phyloP scores from a whole-genome alignment of 2,113 vertebrate species.

The Nasalis larvatus region DNA sequence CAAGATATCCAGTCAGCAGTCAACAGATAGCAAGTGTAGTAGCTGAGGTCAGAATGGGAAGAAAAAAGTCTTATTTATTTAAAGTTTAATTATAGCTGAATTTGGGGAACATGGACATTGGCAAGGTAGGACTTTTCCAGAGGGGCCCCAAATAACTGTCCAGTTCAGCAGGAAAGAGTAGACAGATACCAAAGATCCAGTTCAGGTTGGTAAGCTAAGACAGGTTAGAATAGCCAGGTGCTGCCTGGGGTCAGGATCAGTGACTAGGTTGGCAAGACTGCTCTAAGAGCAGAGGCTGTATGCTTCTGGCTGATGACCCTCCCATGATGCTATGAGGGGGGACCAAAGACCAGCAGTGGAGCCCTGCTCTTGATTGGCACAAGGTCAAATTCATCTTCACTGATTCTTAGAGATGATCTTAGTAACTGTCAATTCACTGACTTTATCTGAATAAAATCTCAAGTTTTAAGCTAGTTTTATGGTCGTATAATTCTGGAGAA shows the following conservation, averaged over 20 bases:
- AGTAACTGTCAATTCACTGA: neutral
- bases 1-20: constrained; percentile 15
- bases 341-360: neutral
- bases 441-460: neutral
- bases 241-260: neutral
- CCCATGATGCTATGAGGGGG: neutral
- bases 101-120: neutral
- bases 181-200: neutral
- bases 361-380: neutral
- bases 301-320: neutral
- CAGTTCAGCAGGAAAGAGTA: neutral
- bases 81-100: constrained; percentile 14
- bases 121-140: neutral
- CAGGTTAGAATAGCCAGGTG: neutral
- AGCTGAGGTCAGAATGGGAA: neutral
- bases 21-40: neutral
- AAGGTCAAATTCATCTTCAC: neutral
- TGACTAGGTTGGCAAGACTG: neutral
- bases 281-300: neutral
- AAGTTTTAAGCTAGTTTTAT: neutral
- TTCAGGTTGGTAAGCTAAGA: neutral
- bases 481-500: neutral
- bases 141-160: neutral
- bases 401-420: neutral
- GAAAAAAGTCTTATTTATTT: neutral